Conservation (phyloP, 2,113 vertebrate species). For the Pterocles orientalis region DNA sequence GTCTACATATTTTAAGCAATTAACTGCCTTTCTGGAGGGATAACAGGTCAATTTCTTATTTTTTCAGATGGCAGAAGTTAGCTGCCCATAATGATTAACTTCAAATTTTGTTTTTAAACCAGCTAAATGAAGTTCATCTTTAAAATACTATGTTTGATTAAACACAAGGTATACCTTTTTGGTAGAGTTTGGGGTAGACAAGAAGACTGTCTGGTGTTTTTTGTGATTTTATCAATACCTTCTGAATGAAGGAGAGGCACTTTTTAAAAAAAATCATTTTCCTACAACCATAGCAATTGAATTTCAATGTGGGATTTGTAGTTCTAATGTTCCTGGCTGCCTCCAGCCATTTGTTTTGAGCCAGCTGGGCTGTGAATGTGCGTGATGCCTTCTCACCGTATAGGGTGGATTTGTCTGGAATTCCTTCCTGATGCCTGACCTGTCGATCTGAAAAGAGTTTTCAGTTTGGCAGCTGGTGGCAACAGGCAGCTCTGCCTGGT, state of each 20-base stretch:
- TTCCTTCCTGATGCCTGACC: background rate
- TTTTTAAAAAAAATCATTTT: background rate
- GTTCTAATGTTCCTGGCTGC: background rate
- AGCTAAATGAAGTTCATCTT: background rate
- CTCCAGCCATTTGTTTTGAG: background rate
- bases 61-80: background rate
- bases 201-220: background rate
- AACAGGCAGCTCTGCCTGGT: background rate
- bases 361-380: fast-evolving
- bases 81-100: background rate
- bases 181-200: background rate
- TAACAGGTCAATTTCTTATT: background rate
- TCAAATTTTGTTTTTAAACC: background rate
- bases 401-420: background rate
- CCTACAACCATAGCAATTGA: background rate
- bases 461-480: background rate
- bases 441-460: background rate
- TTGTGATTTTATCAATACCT: background rate
- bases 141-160: background rate
- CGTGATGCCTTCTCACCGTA: fast-evolving
- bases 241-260: background rate
- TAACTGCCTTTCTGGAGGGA: slow-evolving; percentile 26
- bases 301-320: background rate
- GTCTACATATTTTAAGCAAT: slow-evolving; percentile 39
- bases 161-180: background rate